Evolutionary conservation across 2,888 invertebrate species (phyloP).

Genomic region (Disparrhopalites patrizii): DNA sequence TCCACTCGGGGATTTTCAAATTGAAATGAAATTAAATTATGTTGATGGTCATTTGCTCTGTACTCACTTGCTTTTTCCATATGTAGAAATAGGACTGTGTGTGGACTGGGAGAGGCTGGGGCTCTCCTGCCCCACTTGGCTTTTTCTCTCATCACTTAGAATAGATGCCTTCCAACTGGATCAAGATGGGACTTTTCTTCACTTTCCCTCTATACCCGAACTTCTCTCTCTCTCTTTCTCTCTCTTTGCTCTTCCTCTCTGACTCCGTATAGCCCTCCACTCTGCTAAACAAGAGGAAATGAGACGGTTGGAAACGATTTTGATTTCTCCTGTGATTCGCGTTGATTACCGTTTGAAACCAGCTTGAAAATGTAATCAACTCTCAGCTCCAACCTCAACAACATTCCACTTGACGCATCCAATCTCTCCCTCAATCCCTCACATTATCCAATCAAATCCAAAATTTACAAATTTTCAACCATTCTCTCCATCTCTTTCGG

Average conservation of each 20-base stretch:
- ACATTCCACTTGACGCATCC: conserved; percentile 17
- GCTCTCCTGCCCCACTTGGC: background rate
- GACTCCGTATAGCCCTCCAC: background rate
- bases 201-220: background rate
- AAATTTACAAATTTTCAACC: conserved; percentile 6
- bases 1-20: conserved; percentile 16
- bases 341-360: conserved; percentile 18
- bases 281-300: background rate
- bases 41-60: conserved; percentile 24
- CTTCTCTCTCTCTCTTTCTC: background rate
- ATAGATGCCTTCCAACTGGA: too few species aligned
- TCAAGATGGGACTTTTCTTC: too few species aligned
- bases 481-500: too few species aligned
- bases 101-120: too few species aligned
- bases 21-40: conserved; percentile 23
- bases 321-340: conserved; percentile 18
- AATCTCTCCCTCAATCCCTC: too few species aligned
- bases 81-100: too few species aligned
- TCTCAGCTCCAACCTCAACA: conserved; percentile 16
- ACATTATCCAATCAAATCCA: conserved; percentile 12
- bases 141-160: conserved; percentile 2
- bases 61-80: background rate
- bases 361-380: conserved; percentile 26
- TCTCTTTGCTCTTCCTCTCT: background rate
- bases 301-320: background rate